phyloP scores from a whole-genome alignment of 2,113 vertebrate genomes.

The Tragelaphus scriptus region DNA sequence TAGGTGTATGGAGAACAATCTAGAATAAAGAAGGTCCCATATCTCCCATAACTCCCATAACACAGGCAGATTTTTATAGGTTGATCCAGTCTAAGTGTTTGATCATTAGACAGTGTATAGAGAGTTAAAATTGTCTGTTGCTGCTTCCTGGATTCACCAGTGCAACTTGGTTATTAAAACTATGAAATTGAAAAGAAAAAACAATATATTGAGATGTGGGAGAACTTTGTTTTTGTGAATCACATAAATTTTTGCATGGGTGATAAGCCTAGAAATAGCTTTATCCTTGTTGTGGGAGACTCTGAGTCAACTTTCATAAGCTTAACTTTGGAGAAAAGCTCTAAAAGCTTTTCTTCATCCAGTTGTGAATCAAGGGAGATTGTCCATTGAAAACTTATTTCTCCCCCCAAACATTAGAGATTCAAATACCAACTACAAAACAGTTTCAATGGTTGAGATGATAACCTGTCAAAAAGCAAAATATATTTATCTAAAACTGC shows the following conservation, averaged over 20 bases:
- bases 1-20: not conserved
- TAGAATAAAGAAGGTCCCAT: not conserved
- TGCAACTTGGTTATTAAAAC: conserved; percentile 1
- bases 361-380: not conserved
- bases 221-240: conserved; percentile 25
- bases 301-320: not conserved
- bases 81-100: not conserved
- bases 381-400: not conserved
- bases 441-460: not conserved
- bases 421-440: not conserved
- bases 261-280: not conserved
- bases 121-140: not conserved
- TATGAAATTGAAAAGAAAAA: conserved; percentile 16
- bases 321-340: conserved; percentile 7
- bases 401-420: not conserved
- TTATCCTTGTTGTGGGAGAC: not conserved
- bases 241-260: not conserved
- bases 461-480: conserved; percentile 1
- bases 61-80: not conserved
- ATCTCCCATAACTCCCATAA: not conserved
- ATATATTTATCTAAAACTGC: not conserved
- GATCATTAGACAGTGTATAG: not conserved
- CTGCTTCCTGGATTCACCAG: not conserved
- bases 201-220: not conserved
- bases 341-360: not conserved